Evolutionary conservation across 2,888 invertebrate species (phyloP), one percentile per base, ranked within the genome.

Genomic region (Rambutsinella grinnellia): DNA sequence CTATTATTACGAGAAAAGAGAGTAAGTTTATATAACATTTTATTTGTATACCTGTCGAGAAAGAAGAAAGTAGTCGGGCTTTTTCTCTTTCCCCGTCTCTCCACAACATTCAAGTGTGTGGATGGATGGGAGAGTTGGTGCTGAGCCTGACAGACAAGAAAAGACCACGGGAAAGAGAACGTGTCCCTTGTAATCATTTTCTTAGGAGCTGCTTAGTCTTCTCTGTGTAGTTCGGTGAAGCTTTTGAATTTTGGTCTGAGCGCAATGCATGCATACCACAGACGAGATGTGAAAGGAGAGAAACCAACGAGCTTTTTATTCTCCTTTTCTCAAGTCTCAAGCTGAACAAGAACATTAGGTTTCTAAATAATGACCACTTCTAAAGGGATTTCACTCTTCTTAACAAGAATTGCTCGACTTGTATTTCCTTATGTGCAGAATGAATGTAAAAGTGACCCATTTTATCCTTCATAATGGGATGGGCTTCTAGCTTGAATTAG

Each of bases 291-390:
- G 21, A 19, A n/a, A 51, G 21, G 13, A 47, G n/a, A n/a, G n/a
- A 61, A 46, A 51, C 46, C n/a, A n/a, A n/a, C 24, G 51, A 62
- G 26, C 5, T 24, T 49, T n/a, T 54, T 27, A 28, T 63, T 26
- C 17, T 24, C 68, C 17, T 5, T 36, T 36, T 13, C 36, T 36
- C 36, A n/a, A n/a, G 36, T 36, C 60, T 68, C 51, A n/a, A n/a
- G 68, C 60, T 60, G 56, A 68, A 60, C 60, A 68, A 51, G 60
- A 68, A 60, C 58, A 68, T 60, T 51, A 68, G 58, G 68, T 49
- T 60, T 51, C 68, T 68, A 68, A 68, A 68, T 68, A 68, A 60
- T 68, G 68, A 60, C 68, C 60, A 68, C 68, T 68, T 68, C 60
- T 60, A 51, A 68, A 36, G 60, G 68, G 60, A 60, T 68, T 51